These are phyloP conservation scores for Ophioninae sp. DNA, from an alignment of 2,888 invertebrate species.

Conservation along the genomic window DNA sequence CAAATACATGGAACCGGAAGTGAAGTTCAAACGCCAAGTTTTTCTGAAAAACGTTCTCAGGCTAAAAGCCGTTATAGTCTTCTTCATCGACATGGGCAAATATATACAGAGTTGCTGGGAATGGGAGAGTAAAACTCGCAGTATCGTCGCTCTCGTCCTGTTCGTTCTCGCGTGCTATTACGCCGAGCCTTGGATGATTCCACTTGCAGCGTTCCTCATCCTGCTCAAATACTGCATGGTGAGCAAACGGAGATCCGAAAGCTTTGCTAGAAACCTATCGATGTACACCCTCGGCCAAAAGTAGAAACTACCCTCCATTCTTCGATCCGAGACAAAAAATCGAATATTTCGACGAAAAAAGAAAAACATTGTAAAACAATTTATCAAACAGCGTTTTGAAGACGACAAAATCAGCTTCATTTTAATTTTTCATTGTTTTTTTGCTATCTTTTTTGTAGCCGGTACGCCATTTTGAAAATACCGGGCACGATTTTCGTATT, in stretches of 20 bases:
- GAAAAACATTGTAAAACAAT: too few species aligned
- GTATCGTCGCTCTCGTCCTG: constrained; percentile 90
- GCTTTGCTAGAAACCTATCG: too few species aligned
- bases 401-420: too few species aligned
- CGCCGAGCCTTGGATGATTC: constrained; percentile 98
- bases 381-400: too few species aligned
- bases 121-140: constrained; percentile 96
- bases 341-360: too few species aligned
- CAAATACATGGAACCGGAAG: constrained; percentile 96
- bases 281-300: too few species aligned
- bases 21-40: constrained; percentile 96
- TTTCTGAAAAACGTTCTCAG: constrained; percentile 97
- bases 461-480: too few species aligned
- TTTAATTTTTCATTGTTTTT: too few species aligned
- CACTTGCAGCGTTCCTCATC: constrained; percentile 89
- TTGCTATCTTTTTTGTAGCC: too few species aligned
- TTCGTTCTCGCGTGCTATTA: constrained; percentile 96
- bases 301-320: too few species aligned
- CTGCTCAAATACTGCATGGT: constrained; percentile 89
- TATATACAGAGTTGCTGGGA: constrained; percentile 98
- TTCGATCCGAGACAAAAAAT: too few species aligned
- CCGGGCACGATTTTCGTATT: too few species aligned
- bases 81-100: constrained; percentile 94
- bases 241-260: constrained; percentile 74
- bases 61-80: constrained; percentile 93